A percentile compares a stretch with the other conserved stretches of the same genome.
Conservation (phyloP, 2,113 vertebrate genomes). For the Hipposideros armiger region DNA sequence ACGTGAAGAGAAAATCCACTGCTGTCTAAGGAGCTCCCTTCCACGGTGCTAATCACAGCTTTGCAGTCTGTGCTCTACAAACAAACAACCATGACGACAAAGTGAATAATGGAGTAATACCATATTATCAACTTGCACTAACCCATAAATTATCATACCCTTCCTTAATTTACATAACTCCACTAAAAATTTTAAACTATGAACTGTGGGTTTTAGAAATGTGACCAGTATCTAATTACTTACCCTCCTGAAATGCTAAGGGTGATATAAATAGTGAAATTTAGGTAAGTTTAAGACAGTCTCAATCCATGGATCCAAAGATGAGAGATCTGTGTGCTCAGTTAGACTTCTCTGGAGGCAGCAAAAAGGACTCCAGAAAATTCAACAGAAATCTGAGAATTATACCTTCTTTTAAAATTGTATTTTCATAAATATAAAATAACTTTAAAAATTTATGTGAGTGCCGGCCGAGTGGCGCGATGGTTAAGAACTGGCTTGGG, state of each 20-base stretch:
- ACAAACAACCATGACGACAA: not conserved
- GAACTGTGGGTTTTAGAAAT: not conserved
- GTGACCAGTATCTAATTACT: not conserved
- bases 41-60: constrained; percentile 89
- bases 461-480: no score
- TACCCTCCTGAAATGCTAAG: not conserved
- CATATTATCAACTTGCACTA: not conserved
- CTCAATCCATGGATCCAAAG: not conserved
- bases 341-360: not conserved
- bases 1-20: constrained; percentile 89
- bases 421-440: not conserved
- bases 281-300: not conserved
- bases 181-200: not conserved
- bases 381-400: not conserved
- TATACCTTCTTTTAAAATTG: not conserved
- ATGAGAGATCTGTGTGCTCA: not conserved
- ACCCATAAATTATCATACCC: not conserved
- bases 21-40: constrained; percentile 86
- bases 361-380: not conserved
- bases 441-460: not conserved
- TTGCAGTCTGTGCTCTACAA: constrained; percentile 91
- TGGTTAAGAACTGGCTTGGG: no score
- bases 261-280: not conserved
- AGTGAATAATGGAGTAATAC: not conserved
- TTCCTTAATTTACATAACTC: not conserved